Percentiles rank a stretch among this genome's conserved stretches.
Conservation (phyloP, 2,888 invertebrate species). For the Lapara coniferarum region DNA sequence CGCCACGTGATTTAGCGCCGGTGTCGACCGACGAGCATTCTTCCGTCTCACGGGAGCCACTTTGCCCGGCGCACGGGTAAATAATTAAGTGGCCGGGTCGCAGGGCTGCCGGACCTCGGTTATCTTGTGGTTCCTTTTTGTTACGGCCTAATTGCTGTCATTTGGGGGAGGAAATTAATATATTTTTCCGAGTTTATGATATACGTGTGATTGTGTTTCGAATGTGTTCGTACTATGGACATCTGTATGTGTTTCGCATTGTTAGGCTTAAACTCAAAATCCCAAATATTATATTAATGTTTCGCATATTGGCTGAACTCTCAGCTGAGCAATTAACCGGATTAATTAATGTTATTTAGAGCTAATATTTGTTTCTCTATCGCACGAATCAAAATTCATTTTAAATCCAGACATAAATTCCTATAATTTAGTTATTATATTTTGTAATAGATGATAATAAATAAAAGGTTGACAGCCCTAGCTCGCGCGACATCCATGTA, state of each 20-base stretch:
- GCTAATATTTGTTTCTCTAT: no score
- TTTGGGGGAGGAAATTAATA: conserved; percentile 1
- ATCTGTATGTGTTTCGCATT: background rate
- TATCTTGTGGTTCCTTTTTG: background rate
- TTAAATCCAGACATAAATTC: no score
- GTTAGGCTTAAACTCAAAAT: no score
- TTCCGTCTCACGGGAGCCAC: conserved; percentile 49
- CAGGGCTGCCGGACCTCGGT: conserved; percentile 5
- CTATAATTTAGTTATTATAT: no score
- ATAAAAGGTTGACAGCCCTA: background rate
- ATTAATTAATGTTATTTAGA: no score
- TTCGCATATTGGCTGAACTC: background rate
- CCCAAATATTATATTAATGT: background rate
- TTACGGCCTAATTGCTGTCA: conserved; percentile 3
- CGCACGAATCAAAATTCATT: no score
- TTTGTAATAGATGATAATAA: background rate
- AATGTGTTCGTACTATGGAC: background rate
- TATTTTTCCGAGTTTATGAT: background rate
- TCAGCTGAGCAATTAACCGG: no score
- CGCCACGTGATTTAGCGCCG: conserved; percentile 55
- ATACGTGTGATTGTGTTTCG: background rate
- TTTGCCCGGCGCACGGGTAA: conserved; percentile 50
- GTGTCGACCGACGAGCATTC: conserved; percentile 54
- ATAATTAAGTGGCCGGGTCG: conserved; percentile 44
- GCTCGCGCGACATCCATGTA: background rate